Conservation (phyloP, 2,888 invertebrate genomes). For the Heteromyza rotundicornis region DNA sequence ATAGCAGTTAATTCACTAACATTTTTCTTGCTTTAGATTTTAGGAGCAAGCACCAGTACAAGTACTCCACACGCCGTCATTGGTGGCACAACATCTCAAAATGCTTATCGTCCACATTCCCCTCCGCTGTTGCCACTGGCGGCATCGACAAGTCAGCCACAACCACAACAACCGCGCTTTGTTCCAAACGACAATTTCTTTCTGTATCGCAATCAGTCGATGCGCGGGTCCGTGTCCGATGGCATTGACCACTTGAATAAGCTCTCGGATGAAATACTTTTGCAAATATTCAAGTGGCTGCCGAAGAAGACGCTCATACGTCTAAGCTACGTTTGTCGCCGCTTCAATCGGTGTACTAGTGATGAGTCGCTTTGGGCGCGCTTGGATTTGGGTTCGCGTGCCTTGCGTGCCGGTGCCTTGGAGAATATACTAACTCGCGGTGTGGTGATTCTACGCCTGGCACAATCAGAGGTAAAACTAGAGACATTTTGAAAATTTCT, state of each 20-base stretch:
- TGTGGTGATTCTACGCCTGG: slow-evolving; percentile 77
- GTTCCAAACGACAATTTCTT: slow-evolving; percentile 56
- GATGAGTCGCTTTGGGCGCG: slow-evolving; percentile 89
- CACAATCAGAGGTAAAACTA: slow-evolving; percentile 74
- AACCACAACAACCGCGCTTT: slow-evolving; percentile 22
- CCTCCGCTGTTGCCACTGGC: slow-evolving; percentile 27
- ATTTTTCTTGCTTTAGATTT: too few species aligned
- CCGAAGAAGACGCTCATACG: slow-evolving; percentile 77
- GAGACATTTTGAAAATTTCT: too few species aligned
- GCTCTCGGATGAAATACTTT: slow-evolving; percentile 83
- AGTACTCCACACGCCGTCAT: slow-evolving; percentile 16
- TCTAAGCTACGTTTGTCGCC: slow-evolving; percentile 76
- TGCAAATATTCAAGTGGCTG: slow-evolving; percentile 82
- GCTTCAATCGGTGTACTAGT: slow-evolving; percentile 79
- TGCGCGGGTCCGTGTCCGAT: slow-evolving; percentile 41
- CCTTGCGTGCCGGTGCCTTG: slow-evolving; percentile 72
- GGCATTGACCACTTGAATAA: slow-evolving; percentile 71
- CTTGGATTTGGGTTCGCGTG: slow-evolving; percentile 77
- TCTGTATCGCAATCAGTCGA: slow-evolving; percentile 53
- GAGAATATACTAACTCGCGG: slow-evolving; percentile 79
- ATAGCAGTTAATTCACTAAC: too few species aligned
- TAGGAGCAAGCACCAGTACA: too few species aligned
- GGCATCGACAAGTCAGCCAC: too few species aligned
- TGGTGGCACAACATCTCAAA: slow-evolving; percentile 22
- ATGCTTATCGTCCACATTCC: slow-evolving; percentile 20